Conservation (phyloP, 2,113 vertebrate species). For the Bos javanicus region DNA sequence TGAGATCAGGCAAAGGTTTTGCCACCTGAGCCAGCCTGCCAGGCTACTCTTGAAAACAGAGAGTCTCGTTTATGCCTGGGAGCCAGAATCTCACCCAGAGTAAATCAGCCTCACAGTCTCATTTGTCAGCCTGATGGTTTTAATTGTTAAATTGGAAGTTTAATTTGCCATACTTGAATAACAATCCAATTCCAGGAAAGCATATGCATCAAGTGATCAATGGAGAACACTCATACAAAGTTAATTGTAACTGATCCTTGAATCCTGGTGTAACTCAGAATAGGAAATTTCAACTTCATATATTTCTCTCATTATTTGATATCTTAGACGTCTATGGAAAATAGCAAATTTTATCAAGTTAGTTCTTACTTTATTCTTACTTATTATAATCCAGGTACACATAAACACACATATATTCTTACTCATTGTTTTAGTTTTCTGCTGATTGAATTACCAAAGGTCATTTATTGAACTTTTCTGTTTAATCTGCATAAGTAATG, state of each 20-base stretch:
- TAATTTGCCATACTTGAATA: constrained; percentile 78
- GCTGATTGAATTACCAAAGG: neutral
- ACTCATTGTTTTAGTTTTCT: neutral
- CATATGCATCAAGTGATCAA: constrained; percentile 73
- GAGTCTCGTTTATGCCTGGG: constrained; percentile 25
- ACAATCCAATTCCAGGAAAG: constrained; percentile 69
- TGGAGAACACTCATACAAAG: constrained; percentile 44
- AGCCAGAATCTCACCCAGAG: constrained; percentile 51
- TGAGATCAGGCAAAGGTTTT: neutral
- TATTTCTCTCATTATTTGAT: neutral
- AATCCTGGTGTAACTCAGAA: constrained; percentile 60
- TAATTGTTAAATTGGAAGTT: constrained; percentile 79
- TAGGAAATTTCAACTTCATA: neutral
- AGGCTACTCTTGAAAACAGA: constrained; percentile 21
- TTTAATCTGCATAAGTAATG: neutral
- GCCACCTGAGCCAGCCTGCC: neutral
- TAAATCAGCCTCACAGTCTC: constrained; percentile 63
- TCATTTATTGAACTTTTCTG: neutral
- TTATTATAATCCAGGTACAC: neutral
- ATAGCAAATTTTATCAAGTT: neutral
- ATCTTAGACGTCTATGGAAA: neutral
- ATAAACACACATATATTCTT: neutral
- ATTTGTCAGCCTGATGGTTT: constrained; percentile 73
- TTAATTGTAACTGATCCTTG: constrained; percentile 46
- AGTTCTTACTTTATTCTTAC: neutral